These are phyloP conservation scores for Perizoma flavofasciatum DNA, from an alignment of 2,888 invertebrate species.

Conservation along the genomic window DNA sequence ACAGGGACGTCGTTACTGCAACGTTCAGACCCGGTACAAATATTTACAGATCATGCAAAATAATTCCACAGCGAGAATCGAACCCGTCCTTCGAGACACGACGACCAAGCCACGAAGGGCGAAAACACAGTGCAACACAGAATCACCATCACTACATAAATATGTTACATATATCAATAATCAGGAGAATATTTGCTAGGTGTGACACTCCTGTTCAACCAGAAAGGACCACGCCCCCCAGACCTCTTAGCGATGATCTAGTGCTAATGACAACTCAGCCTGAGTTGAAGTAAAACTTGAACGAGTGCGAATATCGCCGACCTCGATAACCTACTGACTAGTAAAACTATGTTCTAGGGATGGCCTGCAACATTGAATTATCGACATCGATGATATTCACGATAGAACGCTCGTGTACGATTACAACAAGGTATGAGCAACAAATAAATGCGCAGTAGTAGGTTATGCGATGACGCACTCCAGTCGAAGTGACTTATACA, in stretches of 20 bases:
- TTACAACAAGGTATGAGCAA: constrained; percentile 18
- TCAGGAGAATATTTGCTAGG: too few species aligned
- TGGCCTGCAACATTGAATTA: constrained; percentile 17
- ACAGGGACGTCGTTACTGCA: too few species aligned
- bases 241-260: constrained; percentile 9
- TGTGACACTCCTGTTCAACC: neutral
- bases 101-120: constrained; percentile 1
- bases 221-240: constrained; percentile 3
- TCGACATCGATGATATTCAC: constrained; percentile 21
- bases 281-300: neutral
- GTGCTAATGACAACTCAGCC: neutral
- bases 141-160: neutral
- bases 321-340: constrained; percentile 29
- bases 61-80: constrained; percentile 39
- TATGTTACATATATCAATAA: too few species aligned
- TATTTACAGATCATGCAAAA: too few species aligned
- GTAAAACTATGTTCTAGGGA: constrained; percentile 23
- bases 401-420: neutral
- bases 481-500: neutral
- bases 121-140: neutral
- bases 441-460: constrained; percentile 25
- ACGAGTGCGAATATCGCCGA: constrained; percentile 15
- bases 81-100: constrained; percentile 41
- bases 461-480: constrained; percentile 1
- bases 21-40: too few species aligned